These are phyloP conservation scores for Lucifuga dentata DNA, from an alignment of 2,113 vertebrate species.

Conservation along the genomic window DNA sequence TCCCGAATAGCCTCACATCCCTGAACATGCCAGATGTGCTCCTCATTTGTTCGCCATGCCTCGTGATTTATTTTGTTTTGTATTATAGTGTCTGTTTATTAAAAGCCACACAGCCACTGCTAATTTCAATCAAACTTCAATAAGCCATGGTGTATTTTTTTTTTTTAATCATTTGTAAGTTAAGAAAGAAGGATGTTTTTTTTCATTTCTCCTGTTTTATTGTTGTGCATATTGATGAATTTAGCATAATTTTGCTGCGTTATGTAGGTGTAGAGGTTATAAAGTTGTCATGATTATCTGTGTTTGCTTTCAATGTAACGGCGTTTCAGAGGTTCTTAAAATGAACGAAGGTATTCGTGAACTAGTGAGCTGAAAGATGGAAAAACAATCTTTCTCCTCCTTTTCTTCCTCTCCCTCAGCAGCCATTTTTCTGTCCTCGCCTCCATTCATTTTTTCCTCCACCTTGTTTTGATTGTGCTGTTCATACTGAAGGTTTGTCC, in stretches of 20 bases:
- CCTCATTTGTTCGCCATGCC: slow-evolving; percentile 4
- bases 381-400: slow-evolving; percentile 17
- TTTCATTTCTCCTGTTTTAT: slow-evolving; percentile 45
- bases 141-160: slow-evolving; percentile 46
- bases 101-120: slow-evolving; percentile 61
- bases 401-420: slow-evolving; percentile 3
- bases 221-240: slow-evolving; percentile 15
- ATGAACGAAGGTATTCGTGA: slow-evolving; percentile 19
- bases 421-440: slow-evolving; percentile 11
- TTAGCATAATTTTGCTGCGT: slow-evolving; percentile 56
- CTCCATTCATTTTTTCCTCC: slow-evolving; percentile 9
- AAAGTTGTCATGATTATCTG: slow-evolving; percentile 35
- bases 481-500: slow-evolving; percentile 31
- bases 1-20: neutral
- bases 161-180: slow-evolving; percentile 35
- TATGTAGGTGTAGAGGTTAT: slow-evolving; percentile 47
- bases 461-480: slow-evolving; percentile 22
- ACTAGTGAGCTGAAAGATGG: slow-evolving; percentile 14
- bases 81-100: slow-evolving; percentile 43
- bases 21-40: neutral
- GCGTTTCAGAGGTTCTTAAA: slow-evolving; percentile 34
- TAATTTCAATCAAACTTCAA: slow-evolving; percentile 59
- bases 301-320: slow-evolving; percentile 60
- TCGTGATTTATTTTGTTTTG: slow-evolving; percentile 17
- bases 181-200: slow-evolving; percentile 3